Evolutionary conservation across 2,113 vertebrate genomes (phyloP).

Genomic region (Syngnathus floridae): DNA sequence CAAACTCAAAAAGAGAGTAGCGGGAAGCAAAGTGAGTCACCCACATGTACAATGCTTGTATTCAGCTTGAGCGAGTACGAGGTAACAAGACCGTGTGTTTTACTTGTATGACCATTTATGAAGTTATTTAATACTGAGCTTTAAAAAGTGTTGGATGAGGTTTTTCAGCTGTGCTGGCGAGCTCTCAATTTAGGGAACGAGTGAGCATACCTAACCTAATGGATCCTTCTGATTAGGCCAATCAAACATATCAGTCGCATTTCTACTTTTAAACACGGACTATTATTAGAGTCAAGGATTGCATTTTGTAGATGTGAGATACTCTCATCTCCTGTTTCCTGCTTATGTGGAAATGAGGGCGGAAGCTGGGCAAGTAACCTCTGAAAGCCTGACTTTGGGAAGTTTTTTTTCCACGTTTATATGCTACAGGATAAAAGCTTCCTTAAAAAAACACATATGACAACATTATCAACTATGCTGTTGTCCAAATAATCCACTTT

Average conservation of each 20-base stretch:
- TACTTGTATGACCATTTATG: no score
- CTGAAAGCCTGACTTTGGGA: conserved; percentile 38
- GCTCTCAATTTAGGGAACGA: conserved; percentile 3
- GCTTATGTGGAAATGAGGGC: conserved; percentile 63
- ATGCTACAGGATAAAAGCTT: no score
- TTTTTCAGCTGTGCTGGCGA: conserved; percentile 17
- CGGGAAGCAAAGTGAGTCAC: conserved; percentile 47
- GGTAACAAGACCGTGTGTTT: no score
- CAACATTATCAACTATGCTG: background rate
- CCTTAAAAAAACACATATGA: background rate
- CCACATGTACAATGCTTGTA: background rate
- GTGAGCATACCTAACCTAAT: conserved; percentile 4
- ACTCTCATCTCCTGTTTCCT: conserved; percentile 65
- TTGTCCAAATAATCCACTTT: background rate
- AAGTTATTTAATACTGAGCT: no score
- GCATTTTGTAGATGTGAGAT: conserved; percentile 57
- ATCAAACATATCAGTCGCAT: conserved; percentile 31
- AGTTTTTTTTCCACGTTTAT: background rate
- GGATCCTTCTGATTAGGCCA: conserved; percentile 21
- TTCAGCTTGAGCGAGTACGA: background rate
- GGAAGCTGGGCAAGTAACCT: conserved; percentile 62
- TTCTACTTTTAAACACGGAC: conserved; percentile 35
- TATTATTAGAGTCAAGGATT: conserved; percentile 59
- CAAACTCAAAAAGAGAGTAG: conserved; percentile 38
- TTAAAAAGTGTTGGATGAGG: background rate